A percentile compares a stretch with the other conserved stretches of the same genome.
These are phyloP conservation scores for Drosophila pseudotakahashii DNA, from an alignment of 2,888 invertebrate species.

Conservation along the genomic window DNA sequence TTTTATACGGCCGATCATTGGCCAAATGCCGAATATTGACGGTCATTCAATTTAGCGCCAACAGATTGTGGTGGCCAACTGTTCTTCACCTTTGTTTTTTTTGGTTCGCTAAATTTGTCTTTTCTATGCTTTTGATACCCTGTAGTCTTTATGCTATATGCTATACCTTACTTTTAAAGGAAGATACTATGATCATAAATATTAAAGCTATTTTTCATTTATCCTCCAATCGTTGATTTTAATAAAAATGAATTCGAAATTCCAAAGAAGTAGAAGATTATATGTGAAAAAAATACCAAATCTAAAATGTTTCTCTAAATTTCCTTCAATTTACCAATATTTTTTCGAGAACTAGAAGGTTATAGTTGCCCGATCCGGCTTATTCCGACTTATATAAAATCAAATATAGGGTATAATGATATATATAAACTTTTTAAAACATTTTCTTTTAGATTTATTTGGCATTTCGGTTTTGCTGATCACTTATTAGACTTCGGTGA, in stretches of 20 bases:
- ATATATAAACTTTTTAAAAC: neutral
- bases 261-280: no score
- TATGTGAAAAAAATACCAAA: no score
- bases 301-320: no score
- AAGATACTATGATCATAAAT: no score
- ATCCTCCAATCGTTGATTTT: no score
- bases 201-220: no score
- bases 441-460: neutral
- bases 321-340: no score
- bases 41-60: constrained; percentile 34
- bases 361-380: no score
- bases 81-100: constrained; percentile 8
- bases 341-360: no score
- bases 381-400: no score
- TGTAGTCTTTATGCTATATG: neutral
- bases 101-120: neutral
- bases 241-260: no score
- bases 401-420: neutral
- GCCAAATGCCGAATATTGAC: constrained; percentile 22
- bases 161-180: no score
- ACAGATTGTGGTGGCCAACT: constrained; percentile 19
- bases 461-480: neutral
- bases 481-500: neutral
- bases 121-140: constrained; percentile 4
- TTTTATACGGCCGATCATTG: constrained; percentile 14